These are phyloP conservation scores for Centruroides vittatus DNA, from an alignment of 1,140 invertebrate species.

Conservation along the genomic window DNA sequence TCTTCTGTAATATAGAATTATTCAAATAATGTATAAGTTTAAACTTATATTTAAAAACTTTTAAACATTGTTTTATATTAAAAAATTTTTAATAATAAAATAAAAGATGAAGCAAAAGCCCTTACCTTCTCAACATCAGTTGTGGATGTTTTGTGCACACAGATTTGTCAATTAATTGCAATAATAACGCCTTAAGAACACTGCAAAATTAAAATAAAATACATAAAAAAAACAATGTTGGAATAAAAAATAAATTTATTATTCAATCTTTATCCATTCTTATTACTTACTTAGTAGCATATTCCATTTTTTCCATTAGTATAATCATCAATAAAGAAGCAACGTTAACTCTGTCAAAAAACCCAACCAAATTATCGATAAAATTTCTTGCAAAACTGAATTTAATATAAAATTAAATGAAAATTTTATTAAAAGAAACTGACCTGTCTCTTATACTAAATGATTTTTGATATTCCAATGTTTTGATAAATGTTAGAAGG, in stretches of 20 bases:
- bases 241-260: neutral
- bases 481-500: slow-evolving; percentile 81
- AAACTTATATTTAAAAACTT: too few species aligned
- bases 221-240: neutral
- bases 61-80: too few species aligned
- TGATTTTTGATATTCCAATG: slow-evolving; percentile 73
- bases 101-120: too few species aligned
- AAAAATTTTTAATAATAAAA: too few species aligned
- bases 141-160: slow-evolving; percentile 80
- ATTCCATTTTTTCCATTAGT: slow-evolving; percentile 91
- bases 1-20: too few species aligned
- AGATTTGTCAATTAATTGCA: slow-evolving; percentile 79
- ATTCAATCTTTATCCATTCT: neutral
- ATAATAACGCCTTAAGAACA: slow-evolving; percentile 66
- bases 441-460: slow-evolving; percentile 84
- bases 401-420: neutral
- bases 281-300: slow-evolving; percentile 58
- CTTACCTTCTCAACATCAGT: slow-evolving; percentile 56
- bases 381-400: too few species aligned
- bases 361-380: too few species aligned
- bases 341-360: slow-evolving; percentile 57
- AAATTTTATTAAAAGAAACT: slow-evolving; percentile 19
- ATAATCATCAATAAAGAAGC: slow-evolving; percentile 84
- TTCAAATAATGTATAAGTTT: too few species aligned
- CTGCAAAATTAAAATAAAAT: slow-evolving; percentile 8